Evolutionary conservation across 2,888 invertebrate genomes (phyloP), one percentile per base, ranked within the genome.

Genomic region (Phorcus lineatus): DNA sequence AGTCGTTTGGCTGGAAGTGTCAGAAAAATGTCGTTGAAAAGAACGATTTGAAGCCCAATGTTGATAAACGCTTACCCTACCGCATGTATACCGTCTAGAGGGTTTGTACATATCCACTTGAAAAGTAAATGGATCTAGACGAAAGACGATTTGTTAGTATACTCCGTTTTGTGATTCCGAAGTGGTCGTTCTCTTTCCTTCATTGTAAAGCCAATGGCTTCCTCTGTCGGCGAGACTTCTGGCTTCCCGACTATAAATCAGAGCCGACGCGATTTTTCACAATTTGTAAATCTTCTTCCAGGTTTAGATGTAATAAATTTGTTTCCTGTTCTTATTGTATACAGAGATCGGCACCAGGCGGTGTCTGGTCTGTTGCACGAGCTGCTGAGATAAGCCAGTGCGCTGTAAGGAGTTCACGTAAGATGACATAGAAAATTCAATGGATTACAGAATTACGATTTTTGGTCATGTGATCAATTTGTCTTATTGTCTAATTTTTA

Each of bases 291-390:
- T 70, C 70, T 70, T 36, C 36, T 36, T 31, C 19, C 70, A 70
- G 70, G 70, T 36, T 40, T 70, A 36, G 70, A 70, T 70, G 70
- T 70, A 70, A 70, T 70, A 70, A 70, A 70, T 70, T 70, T 70
- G 70, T 70, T 70, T 70, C 40, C 40, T 36, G 70, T 36, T 36
- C 19, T 70, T 36, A 22, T 70, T 70, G 70, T 70, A 70, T 70
- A 70, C 40, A 70, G 13, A 36, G 36, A 36, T 17, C 40, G 70
- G 70, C 70, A n/a, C 70, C 70, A 70, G 70, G n/a, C 28, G n/a
- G 40, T 16, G 36, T 70, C 70, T 70, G 70, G 36, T 36, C 19
- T 36, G 31, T 70, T 70, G 70, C 36, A 70, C 31, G 70, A 40
- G 31, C 16, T 36, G 36, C 40, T 70, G 70, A 70, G 36, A 70